Base-by-base conservation (phyloP, 2,888 invertebrate genomes). In the Ommatoiulus sabulosus region DNA sequence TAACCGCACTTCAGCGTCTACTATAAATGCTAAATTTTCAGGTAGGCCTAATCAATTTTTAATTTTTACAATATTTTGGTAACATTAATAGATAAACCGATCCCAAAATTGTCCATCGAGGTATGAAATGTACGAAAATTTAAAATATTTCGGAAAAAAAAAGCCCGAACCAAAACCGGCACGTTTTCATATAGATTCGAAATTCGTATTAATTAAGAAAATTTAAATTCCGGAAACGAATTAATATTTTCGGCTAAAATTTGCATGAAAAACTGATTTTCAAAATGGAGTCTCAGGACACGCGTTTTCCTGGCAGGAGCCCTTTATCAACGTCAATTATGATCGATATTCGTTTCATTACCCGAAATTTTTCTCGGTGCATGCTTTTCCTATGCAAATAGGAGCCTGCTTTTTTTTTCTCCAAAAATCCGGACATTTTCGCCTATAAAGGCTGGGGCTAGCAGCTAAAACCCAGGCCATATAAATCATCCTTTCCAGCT, bases 321-420 rank as follows among this genome's bases (percentile, higher is more conserved):
- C 72, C 72, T 72, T 72, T 72, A 72, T 72, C 72, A 72, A 72
- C 24, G 72, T 72, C 72, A 72, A 57, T 72, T 72, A 72, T 72
- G 72, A 72, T 72, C 72, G 72, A 72, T 72, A 72, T 72, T 72
- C 72, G 72, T 72, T 72, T 72, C 72, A 72, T 72, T 72, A 72
- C 72, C 72, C 24, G 24, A 72, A 72, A 48, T 5, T 48, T 24
- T 72, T 72, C 24, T 24, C 72, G 72, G n/a, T 72, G 72, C n/a
- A n/a, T n/a, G n/a, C 72, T 24, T 72, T 24, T 72, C 24, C 24
- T 72, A 72, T 72, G 72, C 72, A 72, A 72, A 72, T 24, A 72
- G 1, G 24, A n/a, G 72, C 63, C 63, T 63, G n/a, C n/a, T n/a
- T 63, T 63, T 63, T n/a, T n/a, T n/a, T n/a, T 17, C 8, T 46